Conservation (phyloP, 2,888 invertebrate genomes). For the Vesta saturnalis region DNA sequence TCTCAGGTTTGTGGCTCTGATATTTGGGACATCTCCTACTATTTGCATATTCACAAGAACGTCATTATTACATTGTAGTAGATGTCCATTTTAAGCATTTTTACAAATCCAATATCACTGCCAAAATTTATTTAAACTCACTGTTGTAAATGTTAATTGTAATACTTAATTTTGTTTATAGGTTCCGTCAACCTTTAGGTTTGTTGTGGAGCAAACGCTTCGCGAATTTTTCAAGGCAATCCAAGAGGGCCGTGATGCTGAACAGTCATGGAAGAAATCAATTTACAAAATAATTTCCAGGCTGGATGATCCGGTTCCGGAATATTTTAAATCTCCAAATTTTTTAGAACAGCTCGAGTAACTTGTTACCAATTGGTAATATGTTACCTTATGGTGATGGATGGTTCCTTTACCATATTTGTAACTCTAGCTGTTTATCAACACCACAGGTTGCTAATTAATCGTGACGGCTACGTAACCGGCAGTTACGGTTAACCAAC, state of each 20-base stretch:
- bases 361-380: slow-evolving; percentile 56
- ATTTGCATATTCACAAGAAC: too few species aligned
- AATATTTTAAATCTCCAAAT: slow-evolving; percentile 99
- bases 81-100: slow-evolving; percentile 24
- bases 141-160: background rate
- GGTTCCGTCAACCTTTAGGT: slow-evolving; percentile 98
- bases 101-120: slow-evolving; percentile 12
- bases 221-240: slow-evolving; percentile 99
- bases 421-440: slow-evolving; percentile 35
- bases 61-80: slow-evolving; percentile 5
- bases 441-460: slow-evolving; percentile 34
- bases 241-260: slow-evolving; percentile 94
- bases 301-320: slow-evolving; percentile 98
- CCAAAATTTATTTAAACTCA: background rate
- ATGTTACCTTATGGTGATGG: slow-evolving; percentile 43
- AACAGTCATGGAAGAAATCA: slow-evolving; percentile 99
- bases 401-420: slow-evolving; percentile 28
- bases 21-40: slow-evolving; percentile 49
- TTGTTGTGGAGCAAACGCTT: slow-evolving; percentile 96
- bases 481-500: slow-evolving; percentile 46
- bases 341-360: slow-evolving; percentile 99
- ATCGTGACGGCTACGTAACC: slow-evolving; percentile 35
- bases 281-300: slow-evolving; percentile 99
- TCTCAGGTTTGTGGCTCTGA: slow-evolving; percentile 69
- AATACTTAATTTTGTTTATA: slow-evolving; percentile 57